phyloP scores from a whole-genome alignment of 2,113 vertebrate genomes.

The Nannospalax galili region DNA sequence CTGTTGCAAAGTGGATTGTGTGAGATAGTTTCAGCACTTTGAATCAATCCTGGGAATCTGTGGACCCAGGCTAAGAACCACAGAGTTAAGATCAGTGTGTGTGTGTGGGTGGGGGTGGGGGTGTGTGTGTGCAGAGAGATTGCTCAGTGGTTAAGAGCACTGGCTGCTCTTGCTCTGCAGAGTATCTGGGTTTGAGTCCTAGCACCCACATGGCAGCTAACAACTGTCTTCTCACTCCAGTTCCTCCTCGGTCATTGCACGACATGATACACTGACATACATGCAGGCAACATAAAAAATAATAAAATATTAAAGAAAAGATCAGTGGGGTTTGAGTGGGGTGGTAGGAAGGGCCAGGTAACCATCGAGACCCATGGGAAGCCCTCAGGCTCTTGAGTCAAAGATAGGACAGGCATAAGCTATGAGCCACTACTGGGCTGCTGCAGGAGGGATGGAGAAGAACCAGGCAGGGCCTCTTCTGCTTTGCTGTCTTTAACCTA shows the following conservation, averaged over 20 bases:
- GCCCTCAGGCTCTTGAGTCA: background rate
- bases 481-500: background rate
- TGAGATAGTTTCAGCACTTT: background rate
- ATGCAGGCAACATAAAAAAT: no score
- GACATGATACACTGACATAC: no score
- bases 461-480: background rate
- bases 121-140: no score
- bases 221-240: no score
- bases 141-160: no score
- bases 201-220: no score
- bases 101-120: no score
- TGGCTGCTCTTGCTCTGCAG: no score
- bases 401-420: background rate
- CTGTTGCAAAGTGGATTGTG: background rate
- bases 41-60: background rate
- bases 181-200: no score
- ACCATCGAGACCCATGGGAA: background rate
- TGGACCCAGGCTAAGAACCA: background rate
- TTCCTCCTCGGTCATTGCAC: no score
- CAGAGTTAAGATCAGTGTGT: background rate
- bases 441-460: background rate
- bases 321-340: no score
- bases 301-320: no score
- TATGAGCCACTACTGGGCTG: background rate
- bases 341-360: background rate